Evolutionary conservation across 2,113 vertebrate genomes (phyloP).

Genomic region (Melanerpes aurifrons): DNA sequence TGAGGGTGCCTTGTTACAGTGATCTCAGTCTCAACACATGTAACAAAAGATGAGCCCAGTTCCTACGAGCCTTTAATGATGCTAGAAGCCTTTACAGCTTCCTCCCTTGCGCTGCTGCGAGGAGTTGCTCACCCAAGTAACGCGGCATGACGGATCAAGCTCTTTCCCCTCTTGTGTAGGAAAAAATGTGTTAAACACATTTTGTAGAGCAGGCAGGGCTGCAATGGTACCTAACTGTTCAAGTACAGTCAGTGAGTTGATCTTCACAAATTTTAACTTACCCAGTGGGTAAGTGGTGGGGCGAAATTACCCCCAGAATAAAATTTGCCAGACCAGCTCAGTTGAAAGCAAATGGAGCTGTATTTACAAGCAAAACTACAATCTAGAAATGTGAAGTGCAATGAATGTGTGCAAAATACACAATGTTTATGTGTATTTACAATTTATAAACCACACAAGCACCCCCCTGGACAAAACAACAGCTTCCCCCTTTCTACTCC

Average conservation of each 20-base stretch:
- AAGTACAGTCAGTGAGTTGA: neutral
- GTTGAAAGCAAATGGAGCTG: too few species aligned
- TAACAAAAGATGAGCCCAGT: conserved; percentile 15
- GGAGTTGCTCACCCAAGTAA: neutral
- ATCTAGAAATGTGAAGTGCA: too few species aligned
- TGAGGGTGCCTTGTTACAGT: conserved; percentile 13
- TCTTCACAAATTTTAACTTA: neutral
- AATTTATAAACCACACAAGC: too few species aligned
- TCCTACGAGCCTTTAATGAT: conserved; percentile 6
- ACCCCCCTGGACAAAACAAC: too few species aligned
- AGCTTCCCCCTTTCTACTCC: too few species aligned
- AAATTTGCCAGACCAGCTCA: too few species aligned
- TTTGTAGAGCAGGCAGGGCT: neutral
- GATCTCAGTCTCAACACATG: conserved; percentile 2
- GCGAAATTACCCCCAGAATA: too few species aligned
- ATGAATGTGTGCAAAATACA: too few species aligned
- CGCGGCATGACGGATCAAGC: neutral
- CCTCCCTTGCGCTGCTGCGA: fast-evolving
- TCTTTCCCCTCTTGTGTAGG: neutral
- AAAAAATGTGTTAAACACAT: neutral
- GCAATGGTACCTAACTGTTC: neutral
- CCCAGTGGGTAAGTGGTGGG: too few species aligned
- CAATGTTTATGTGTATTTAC: too few species aligned
- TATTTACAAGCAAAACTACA: too few species aligned
- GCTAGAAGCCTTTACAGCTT: neutral